A percentile compares a stretch with the other conserved stretches of the same genome.
phyloP scores from a whole-genome alignment of 1,140 invertebrate species.

The Mercenaria mercenaria region DNA sequence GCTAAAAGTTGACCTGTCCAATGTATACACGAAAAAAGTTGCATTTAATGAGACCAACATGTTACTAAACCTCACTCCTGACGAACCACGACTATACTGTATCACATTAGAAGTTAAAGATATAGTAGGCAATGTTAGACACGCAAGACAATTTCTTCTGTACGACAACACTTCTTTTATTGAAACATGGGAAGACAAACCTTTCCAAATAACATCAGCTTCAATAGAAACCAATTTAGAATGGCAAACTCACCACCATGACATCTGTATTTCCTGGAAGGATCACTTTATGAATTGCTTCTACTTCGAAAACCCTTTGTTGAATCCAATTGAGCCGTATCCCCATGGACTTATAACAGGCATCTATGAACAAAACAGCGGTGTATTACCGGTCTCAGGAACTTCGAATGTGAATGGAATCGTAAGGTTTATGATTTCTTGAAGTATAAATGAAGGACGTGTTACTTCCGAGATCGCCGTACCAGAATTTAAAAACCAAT shows the following conservation, averaged over 20 bases:
- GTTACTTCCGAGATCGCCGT: background rate
- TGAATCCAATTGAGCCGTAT: conserved; percentile 56
- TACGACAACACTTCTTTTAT: conserved; percentile 26
- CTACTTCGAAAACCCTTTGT: conserved; percentile 37
- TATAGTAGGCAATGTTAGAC: conserved; percentile 7
- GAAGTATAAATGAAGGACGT: background rate
- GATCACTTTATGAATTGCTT: conserved; percentile 10
- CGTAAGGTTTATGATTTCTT: background rate
- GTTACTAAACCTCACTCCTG: background rate
- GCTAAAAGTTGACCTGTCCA: background rate
- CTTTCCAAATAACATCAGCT: background rate
- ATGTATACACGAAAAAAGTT: background rate
- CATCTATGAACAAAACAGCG: conserved; percentile 71
- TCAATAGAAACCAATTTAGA: conserved; percentile 20
- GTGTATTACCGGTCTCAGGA: conserved; percentile 64
- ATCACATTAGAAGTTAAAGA: conserved; percentile 23
- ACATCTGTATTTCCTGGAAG: conserved; percentile 31
- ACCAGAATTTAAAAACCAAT: conserved; percentile 31
- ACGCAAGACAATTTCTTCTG: conserved; percentile 14
- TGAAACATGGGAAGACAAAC: background rate
- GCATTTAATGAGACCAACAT: background rate
- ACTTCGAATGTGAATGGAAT: conserved; percentile 74
- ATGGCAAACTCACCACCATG: conserved; percentile 29
- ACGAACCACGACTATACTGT: background rate
- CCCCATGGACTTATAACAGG: background rate